Conservation (phyloP, 2,888 invertebrate genomes). For the Habroteleia sp. region DNA sequence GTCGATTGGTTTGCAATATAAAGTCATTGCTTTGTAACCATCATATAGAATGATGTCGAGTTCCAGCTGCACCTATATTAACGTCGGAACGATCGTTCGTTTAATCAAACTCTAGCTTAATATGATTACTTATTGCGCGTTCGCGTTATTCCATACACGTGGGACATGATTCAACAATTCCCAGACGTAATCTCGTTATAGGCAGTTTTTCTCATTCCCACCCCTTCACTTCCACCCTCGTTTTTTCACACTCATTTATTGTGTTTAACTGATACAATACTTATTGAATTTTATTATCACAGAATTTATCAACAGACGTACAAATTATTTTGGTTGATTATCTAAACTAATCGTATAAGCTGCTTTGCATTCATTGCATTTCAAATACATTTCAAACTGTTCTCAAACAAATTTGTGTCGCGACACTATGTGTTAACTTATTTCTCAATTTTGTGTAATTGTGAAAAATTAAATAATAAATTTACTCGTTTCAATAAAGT, state of each 20-base stretch:
- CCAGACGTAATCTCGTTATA: slow-evolving; percentile 71
- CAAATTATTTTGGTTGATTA: too few relatives aligned
- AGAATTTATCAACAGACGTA: too few relatives aligned
- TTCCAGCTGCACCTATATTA: slow-evolving; percentile 68
- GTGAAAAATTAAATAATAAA: too few relatives aligned
- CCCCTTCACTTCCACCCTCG: slow-evolving; percentile 62
- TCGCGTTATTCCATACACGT: slow-evolving; percentile 71
- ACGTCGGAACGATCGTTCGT: slow-evolving; percentile 73
- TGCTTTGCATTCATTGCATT: too few relatives aligned
- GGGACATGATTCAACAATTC: slow-evolving; percentile 76
- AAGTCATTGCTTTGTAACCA: slow-evolving; percentile 29
- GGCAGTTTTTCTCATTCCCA: slow-evolving; percentile 64
- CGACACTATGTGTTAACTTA: too few relatives aligned
- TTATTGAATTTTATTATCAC: slow-evolving; percentile 29
- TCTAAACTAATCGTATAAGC: too few relatives aligned
- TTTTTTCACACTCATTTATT: slow-evolving; percentile 50
- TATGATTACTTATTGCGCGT: slow-evolving; percentile 77
- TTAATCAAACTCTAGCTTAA: slow-evolving; percentile 76
- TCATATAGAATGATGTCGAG: slow-evolving; percentile 73
- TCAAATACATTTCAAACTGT: too few relatives aligned
- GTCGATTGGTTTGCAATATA: slow-evolving; percentile 27
- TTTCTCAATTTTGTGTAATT: too few relatives aligned
- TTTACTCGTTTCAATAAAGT: too few relatives aligned
- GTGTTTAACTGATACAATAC: slow-evolving; percentile 34
- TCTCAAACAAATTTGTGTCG: too few relatives aligned